phyloP scores from a whole-genome alignment of 2,113 vertebrate species.

The Pollimyrus isidori region DNA sequence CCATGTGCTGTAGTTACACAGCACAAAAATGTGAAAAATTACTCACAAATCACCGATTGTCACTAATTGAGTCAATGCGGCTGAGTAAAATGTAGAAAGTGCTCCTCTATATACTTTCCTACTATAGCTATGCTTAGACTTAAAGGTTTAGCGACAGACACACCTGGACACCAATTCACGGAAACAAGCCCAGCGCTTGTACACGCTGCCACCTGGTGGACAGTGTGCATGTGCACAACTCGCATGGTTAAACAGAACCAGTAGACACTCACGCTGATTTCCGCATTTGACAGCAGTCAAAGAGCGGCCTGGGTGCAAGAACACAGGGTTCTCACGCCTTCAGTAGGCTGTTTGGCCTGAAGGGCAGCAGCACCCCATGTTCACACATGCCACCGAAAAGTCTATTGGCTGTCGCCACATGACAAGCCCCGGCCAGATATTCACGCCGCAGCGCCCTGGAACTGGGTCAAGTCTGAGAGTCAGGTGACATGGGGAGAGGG shows the following conservation, averaged over 20 bases:
- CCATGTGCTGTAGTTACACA: background rate
- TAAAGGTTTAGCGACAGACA: background rate
- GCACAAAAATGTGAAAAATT: background rate
- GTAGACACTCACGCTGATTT: background rate
- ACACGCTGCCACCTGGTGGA: background rate
- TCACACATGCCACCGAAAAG: background rate
- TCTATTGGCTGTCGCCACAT: too few species aligned
- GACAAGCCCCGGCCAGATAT: slow-evolving; percentile 8
- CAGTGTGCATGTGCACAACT: background rate
- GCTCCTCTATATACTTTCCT: background rate
- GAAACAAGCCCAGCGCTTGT: background rate
- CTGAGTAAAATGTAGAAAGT: background rate
- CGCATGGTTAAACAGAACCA: background rate
- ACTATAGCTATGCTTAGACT: background rate
- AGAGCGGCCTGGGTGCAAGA: background rate
- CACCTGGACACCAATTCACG: background rate
- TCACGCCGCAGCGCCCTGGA: background rate
- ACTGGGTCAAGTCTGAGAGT: background rate
- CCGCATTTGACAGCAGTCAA: background rate
- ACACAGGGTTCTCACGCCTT: background rate
- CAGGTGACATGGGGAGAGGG: background rate
- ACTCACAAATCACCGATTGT: background rate
- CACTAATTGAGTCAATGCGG: background rate
- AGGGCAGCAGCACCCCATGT: slow-evolving; percentile 15
- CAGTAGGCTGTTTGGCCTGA: background rate